phyloP scores from a whole-genome alignment of 2,888 invertebrate species.

The Fissipunctia ypsillon region DNA sequence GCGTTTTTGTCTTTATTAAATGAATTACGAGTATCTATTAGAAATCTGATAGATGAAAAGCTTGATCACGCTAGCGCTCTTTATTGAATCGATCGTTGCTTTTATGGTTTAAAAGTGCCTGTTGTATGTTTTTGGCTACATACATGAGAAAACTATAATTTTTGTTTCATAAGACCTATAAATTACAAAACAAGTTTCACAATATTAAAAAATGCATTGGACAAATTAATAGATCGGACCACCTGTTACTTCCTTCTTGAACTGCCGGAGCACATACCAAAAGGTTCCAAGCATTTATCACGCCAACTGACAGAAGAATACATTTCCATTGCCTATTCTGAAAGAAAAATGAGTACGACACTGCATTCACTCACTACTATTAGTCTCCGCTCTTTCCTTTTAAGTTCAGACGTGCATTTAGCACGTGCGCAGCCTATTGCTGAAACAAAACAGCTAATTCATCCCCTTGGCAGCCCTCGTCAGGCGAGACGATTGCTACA shows the following conservation, averaged over 20 bases:
- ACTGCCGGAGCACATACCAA: slow-evolving; percentile 19
- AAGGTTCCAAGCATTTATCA: slow-evolving; percentile 56
- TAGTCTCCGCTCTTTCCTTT: slow-evolving; percentile 16
- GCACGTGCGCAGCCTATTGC: slow-evolving; percentile 61
- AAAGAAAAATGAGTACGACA: slow-evolving; percentile 36
- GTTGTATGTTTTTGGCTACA: not conserved
- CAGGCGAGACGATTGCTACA: slow-evolving; percentile 66
- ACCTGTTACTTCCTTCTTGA: slow-evolving; percentile 46
- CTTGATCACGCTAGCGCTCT: not conserved
- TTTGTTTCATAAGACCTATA: not conserved
- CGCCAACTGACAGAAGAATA: slow-evolving; percentile 52
- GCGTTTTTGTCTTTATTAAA: not conserved
- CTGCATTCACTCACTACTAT: slow-evolving; percentile 33
- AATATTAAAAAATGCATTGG: slow-evolving; percentile 5
- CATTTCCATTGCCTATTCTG: slow-evolving; percentile 58
- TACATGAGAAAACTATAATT: not conserved
- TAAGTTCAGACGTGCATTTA: slow-evolving; percentile 39
- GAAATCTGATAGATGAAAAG: not conserved
- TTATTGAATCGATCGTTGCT: not conserved
- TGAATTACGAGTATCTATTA: not conserved
- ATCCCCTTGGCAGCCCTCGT: slow-evolving; percentile 66
- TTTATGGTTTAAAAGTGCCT: not conserved
- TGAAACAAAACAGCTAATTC: slow-evolving; percentile 74
- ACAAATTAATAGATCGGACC: slow-evolving; percentile 30
- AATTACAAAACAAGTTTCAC: not conserved